Conservation (phyloP, 1,140 invertebrate genomes). For the Chrysoperla carnea region DNA sequence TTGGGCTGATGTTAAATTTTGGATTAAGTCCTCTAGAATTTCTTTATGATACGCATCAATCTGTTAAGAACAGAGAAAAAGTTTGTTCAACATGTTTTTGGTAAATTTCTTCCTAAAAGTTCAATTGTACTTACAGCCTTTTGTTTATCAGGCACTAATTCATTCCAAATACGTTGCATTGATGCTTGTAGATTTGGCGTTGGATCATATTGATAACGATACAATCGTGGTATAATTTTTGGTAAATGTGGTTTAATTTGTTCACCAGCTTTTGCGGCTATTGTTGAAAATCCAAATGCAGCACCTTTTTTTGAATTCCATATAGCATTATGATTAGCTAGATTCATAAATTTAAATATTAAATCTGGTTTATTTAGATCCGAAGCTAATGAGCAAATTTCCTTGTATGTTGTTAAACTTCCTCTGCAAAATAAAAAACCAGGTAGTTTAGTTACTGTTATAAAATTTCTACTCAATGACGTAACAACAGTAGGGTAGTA, state of each 20-base stretch:
- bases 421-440: constrained; percentile 32
- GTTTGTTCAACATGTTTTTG: not conserved
- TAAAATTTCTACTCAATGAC: no score
- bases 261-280: constrained; percentile 60
- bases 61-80: constrained; percentile 25
- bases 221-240: constrained; percentile 75
- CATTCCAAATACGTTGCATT: constrained; percentile 83
- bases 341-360: constrained; percentile 87
- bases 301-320: constrained; percentile 90
- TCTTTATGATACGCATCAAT: constrained; percentile 75
- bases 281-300: constrained; percentile 77
- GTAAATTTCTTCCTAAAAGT: constrained; percentile 1
- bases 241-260: constrained; percentile 66
- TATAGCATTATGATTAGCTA: constrained; percentile 83
- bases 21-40: constrained; percentile 63
- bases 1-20: constrained; percentile 64
- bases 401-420: constrained; percentile 80
- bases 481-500: no score
- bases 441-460: not conserved
- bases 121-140: constrained; percentile 45
- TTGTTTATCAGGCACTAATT: constrained; percentile 68
- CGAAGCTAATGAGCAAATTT: constrained; percentile 80
- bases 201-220: constrained; percentile 81
- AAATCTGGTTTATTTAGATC: constrained; percentile 89
- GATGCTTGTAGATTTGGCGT: constrained; percentile 78